Percentiles rank a stretch among this genome's conserved stretches.
phyloP scores from a whole-genome alignment of 2,888 invertebrate species.

The Hydrotaea diabolus region DNA sequence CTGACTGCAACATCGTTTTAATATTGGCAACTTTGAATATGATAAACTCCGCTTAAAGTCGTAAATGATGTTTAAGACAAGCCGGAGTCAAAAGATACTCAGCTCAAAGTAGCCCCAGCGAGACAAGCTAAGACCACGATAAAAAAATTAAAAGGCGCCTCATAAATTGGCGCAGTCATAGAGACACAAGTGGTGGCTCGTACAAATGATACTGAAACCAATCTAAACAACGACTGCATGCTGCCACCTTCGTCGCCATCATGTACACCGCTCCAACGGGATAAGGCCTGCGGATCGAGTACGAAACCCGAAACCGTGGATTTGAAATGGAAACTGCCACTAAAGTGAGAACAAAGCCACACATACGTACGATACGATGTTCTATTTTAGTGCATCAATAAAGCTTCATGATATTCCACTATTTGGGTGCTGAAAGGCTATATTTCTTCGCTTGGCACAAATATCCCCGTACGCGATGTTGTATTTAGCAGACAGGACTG shows the following conservation, averaged over 20 bases:
- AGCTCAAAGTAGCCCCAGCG: neutral
- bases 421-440: slow-evolving; percentile 12
- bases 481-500: too few relatives aligned
- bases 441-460: neutral
- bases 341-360: slow-evolving; percentile 7
- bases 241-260: neutral
- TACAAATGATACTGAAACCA: neutral
- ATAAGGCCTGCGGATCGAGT: neutral
- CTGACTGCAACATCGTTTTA: neutral
- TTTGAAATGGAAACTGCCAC: neutral
- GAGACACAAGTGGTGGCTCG: neutral
- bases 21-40: slow-evolving; percentile 5
- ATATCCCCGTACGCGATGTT: neutral
- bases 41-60: neutral
- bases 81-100: neutral
- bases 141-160: slow-evolving; percentile 11
- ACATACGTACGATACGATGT: too few relatives aligned
- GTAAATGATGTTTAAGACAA: slow-evolving; percentile 4
- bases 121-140: neutral
- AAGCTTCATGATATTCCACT: neutral
- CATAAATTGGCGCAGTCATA: neutral
- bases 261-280: neutral
- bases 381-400: neutral
- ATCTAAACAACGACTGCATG: neutral
- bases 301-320: neutral